phyloP scores from a whole-genome alignment of 1,140 invertebrate species.

The Neodiprion fabricii region DNA sequence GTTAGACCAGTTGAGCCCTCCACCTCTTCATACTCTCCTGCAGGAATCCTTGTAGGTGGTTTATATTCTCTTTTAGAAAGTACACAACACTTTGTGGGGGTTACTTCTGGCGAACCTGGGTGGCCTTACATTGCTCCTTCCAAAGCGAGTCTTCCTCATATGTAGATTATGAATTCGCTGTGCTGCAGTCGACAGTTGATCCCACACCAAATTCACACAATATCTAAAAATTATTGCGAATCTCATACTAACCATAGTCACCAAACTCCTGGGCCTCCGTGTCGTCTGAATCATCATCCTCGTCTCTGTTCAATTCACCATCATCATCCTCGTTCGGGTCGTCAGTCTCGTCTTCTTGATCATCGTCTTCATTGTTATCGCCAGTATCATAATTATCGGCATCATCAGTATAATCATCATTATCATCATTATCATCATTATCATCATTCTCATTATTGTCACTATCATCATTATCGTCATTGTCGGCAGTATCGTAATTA shows the following conservation, averaged over 20 bases:
- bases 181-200: background rate
- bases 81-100: background rate
- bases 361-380: conserved; percentile 25
- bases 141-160: background rate
- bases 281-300: background rate
- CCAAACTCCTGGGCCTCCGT: background rate
- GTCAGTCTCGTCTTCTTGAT: background rate
- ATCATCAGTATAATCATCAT: conserved; percentile 13
- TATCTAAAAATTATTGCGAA: background rate
- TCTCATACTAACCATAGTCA: background rate
- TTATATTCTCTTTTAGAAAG: background rate
- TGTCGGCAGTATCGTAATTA: background rate
- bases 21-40: background rate
- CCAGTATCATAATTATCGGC: background rate
- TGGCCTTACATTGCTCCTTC: background rate
- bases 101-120: background rate
- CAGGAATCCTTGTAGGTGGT: background rate
- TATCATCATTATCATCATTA: conserved; percentile 14
- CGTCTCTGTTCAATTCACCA: background rate
- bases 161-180: background rate
- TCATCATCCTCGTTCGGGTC: background rate
- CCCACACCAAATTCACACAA: conserved; percentile 6
- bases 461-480: conserved; percentile 14
- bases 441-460: conserved; percentile 19
- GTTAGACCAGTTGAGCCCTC: background rate